phyloP scores from a whole-genome alignment of 2,888 invertebrate species.

The Lasioglossum malachurum region DNA sequence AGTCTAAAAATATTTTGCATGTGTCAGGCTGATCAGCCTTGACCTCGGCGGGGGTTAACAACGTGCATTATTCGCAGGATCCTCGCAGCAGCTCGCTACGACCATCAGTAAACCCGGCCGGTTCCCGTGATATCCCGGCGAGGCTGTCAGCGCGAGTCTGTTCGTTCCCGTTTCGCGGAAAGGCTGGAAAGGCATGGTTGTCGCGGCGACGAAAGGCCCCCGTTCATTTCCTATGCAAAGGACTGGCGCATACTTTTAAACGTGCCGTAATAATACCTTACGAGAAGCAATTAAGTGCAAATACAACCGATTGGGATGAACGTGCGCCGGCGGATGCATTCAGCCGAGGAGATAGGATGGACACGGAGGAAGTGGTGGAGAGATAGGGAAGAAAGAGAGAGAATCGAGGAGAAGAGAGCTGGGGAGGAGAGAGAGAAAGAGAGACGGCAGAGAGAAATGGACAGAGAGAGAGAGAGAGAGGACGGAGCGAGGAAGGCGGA shows the following conservation, averaged over 20 bases:
- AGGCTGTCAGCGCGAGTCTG: background rate
- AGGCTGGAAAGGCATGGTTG: background rate
- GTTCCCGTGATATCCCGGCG: background rate
- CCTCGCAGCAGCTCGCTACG: background rate
- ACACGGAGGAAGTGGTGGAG: conserved; percentile 30
- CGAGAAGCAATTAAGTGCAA: conserved; percentile 71
- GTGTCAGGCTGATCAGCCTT: conserved; percentile 8
- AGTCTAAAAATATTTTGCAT: conserved; percentile 11
- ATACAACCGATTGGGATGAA: conserved; percentile 64
- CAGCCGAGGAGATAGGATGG: conserved; percentile 44
- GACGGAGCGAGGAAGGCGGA: conserved; percentile 59
- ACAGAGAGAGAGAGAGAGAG: conserved; percentile 35
- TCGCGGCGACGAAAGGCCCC: conserved; percentile 4
- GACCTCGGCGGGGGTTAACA: background rate
- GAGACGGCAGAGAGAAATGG: background rate
- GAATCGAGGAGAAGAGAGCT: background rate
- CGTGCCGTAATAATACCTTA: conserved; percentile 65
- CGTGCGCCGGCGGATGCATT: conserved; percentile 52
- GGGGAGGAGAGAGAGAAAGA: background rate
- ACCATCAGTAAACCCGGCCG: background rate
- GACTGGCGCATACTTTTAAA: conserved; percentile 47
- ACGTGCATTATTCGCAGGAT: background rate
- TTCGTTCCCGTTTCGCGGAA: conserved; percentile 20
- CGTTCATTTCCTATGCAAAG: conserved; percentile 38
- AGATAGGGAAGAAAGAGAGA: background rate